phyloP scores from a whole-genome alignment of 1,140 invertebrate genomes.

The Neoseiulus cucumeris region DNA sequence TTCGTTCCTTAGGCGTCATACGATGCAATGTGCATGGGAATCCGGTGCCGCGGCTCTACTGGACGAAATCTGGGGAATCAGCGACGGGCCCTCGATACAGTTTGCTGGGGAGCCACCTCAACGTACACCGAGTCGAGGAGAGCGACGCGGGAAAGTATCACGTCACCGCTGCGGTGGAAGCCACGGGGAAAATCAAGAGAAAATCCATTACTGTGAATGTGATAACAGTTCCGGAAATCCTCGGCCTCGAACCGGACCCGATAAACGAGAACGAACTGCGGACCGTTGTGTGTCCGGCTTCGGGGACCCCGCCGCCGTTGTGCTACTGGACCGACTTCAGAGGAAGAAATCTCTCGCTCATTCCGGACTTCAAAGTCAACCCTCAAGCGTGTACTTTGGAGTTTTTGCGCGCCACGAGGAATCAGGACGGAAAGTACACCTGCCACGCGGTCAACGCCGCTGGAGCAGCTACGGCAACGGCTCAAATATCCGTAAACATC shows the following conservation, averaged over 20 bases:
- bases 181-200: neutral
- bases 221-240: neutral
- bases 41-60: neutral
- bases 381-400: neutral
- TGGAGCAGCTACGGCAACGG: neutral
- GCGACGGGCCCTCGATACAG: neutral
- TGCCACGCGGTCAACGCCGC: neutral
- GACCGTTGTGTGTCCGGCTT: neutral
- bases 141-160: neutral
- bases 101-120: neutral
- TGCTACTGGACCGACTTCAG: conserved; percentile 7
- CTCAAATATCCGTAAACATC: neutral
- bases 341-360: neutral
- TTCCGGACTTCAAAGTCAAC: neutral
- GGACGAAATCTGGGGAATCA: neutral
- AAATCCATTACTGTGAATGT: neutral
- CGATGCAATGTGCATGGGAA: neutral
- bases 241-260: neutral
- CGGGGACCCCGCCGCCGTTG: neutral
- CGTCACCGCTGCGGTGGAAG: neutral
- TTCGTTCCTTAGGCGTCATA: neutral
- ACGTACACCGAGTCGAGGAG: neutral
- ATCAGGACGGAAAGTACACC: neutral
- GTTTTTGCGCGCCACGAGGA: neutral
- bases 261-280: neutral